Conservation (phyloP, 2,797 vertebrate species). For the Chelidonichthys spinosus region DNA sequence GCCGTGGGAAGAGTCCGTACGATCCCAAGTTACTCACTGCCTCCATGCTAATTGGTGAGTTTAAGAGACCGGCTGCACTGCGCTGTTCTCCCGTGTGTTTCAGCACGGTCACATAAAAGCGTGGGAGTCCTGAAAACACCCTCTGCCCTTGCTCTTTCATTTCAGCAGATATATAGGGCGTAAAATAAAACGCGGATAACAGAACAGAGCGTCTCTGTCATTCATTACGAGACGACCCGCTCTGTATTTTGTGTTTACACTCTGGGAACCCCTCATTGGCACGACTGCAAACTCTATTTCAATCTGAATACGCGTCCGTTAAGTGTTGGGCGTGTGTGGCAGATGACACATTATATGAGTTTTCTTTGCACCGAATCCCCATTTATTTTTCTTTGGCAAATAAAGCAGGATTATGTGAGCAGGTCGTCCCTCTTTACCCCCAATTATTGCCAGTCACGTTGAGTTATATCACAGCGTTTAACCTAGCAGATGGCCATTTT, state of each 20-base stretch:
- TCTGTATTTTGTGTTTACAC: slow-evolving; percentile 65
- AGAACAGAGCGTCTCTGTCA: slow-evolving; percentile 49
- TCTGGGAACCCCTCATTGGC: slow-evolving; percentile 67
- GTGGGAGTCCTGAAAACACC: slow-evolving; percentile 49
- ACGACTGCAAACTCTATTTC: slow-evolving; percentile 72
- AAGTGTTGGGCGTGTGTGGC: slow-evolving; percentile 47
- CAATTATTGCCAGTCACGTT: slow-evolving; percentile 68
- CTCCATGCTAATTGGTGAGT: slow-evolving; percentile 94
- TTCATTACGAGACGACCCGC: slow-evolving; percentile 61
- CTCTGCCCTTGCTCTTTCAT: slow-evolving; percentile 64
- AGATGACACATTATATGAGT: slow-evolving; percentile 52
- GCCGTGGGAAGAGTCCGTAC: slow-evolving; percentile 97
- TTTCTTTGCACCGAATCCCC: slow-evolving; percentile 35
- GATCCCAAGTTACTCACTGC: slow-evolving; percentile 96
- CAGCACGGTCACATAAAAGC: slow-evolving; percentile 51
- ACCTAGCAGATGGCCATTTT: slow-evolving; percentile 80
- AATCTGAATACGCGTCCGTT: slow-evolving; percentile 34
- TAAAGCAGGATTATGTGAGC: slow-evolving; percentile 34
- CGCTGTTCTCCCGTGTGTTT: slow-evolving; percentile 3
- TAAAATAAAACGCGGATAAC: slow-evolving; percentile 59
- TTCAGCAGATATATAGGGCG: slow-evolving; percentile 35
- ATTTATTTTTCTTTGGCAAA: slow-evolving; percentile 48
- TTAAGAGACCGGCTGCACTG: slow-evolving; percentile 14
- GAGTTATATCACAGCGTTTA: slow-evolving; percentile 70
- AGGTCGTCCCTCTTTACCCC: slow-evolving; percentile 47